phyloP scores from a whole-genome alignment of 2,797 vertebrate genomes.

The Sandelia bainsii region DNA sequence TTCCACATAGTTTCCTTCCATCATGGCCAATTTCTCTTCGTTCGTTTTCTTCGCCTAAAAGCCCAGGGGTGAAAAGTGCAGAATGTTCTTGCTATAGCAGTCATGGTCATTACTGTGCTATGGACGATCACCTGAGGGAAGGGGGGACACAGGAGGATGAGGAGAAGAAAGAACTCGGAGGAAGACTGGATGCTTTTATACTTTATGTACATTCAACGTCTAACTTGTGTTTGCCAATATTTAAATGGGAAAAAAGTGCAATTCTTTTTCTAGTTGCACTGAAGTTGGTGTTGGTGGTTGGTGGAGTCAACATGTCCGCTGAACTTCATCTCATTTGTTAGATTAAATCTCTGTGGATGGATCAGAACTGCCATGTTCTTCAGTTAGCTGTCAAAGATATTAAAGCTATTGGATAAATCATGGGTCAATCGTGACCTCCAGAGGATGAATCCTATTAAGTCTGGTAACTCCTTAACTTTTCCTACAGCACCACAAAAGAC shows the following conservation, averaged over 20 bases:
- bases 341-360: too few relatives aligned
- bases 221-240: neutral
- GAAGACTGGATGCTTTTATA: neutral
- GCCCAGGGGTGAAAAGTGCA: conserved; percentile 56
- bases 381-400: too few relatives aligned
- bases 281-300: too few relatives aligned
- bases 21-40: conserved; percentile 48
- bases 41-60: conserved; percentile 11
- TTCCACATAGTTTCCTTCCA: conserved; percentile 65
- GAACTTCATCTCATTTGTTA: too few relatives aligned
- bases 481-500: neutral
- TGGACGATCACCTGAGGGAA: conserved; percentile 23
- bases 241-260: neutral
- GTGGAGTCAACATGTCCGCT: too few relatives aligned
- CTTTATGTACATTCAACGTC: neutral
- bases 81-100: conserved; percentile 34
- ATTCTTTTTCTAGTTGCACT: neutral
- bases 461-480: neutral
- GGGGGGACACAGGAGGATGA: neutral
- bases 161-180: conserved; percentile 3
- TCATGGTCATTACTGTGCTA: conserved; percentile 45
- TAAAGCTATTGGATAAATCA: too few relatives aligned
- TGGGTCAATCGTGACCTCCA: too few relatives aligned
- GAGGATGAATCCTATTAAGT: neutral
- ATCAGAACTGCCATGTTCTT: too few relatives aligned